Conservation (phyloP, 2,888 invertebrate genomes). For the Philaethria dido region DNA sequence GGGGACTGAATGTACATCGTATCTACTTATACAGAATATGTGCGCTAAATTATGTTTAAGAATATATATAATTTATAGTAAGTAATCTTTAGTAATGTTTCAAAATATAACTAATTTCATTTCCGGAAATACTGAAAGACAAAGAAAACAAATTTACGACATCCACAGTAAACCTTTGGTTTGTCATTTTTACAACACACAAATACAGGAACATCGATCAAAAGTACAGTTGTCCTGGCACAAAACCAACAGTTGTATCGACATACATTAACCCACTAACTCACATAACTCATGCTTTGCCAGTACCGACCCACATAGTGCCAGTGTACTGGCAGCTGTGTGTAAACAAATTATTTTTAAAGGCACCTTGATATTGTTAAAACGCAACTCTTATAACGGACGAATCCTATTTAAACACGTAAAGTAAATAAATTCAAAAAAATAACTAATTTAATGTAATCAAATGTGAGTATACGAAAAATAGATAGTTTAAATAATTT, state of each 20-base stretch:
- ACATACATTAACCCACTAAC: conserved; percentile 53
- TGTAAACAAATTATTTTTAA: conserved; percentile 53
- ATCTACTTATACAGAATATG: conserved; percentile 11
- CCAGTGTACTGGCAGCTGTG: conserved; percentile 44
- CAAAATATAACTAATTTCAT: too few species aligned
- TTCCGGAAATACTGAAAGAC: neutral
- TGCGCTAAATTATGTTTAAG: conserved; percentile 7
- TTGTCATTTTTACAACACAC: conserved; percentile 3
- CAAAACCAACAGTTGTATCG: conserved; percentile 48
- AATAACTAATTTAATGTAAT: neutral
- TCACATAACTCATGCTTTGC: conserved; percentile 46
- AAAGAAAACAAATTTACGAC: conserved; percentile 2
- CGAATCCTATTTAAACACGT: conserved; percentile 24
- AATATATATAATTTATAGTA: conserved; percentile 13
- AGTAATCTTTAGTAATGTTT: neutral
- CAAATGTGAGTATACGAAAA: neutral
- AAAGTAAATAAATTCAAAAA: neutral
- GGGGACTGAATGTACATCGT: conserved; percentile 27
- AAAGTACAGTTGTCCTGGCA: conserved; percentile 43
- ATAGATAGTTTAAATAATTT: neutral
- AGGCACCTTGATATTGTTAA: conserved; percentile 41
- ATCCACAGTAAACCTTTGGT: conserved; percentile 3
- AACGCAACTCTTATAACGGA: conserved; percentile 17
- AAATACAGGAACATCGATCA: conserved; percentile 19
- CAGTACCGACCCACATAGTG: conserved; percentile 50